These are phyloP conservation scores for Cochlearius cochlearius DNA, from an alignment of 2,113 vertebrate species.

Conservation along the genomic window DNA sequence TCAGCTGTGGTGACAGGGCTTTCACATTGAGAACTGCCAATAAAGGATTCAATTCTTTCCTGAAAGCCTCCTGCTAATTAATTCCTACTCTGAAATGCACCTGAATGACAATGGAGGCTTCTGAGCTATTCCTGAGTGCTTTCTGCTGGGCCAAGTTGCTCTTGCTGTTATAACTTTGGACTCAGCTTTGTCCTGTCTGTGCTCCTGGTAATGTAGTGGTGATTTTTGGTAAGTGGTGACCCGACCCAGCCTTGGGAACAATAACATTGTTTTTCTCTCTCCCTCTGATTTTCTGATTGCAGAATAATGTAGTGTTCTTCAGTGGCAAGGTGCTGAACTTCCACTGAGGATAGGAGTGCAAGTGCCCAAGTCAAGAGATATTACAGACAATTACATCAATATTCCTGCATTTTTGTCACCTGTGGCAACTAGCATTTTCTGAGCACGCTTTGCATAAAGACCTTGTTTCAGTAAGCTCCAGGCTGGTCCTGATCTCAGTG, in stretches of 20 bases:
- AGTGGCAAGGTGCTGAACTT: background rate
- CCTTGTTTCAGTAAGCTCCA: background rate
- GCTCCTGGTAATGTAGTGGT: background rate
- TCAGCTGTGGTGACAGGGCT: background rate
- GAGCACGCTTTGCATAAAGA: background rate
- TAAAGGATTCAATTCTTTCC: background rate
- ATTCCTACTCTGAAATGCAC: background rate
- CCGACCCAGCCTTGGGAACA: background rate
- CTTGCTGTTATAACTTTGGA: background rate
- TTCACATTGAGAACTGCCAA: conserved; percentile 8
- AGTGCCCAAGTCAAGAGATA: background rate
- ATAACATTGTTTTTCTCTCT: background rate
- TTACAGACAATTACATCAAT: background rate
- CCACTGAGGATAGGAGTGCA: background rate
- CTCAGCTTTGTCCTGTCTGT: background rate
- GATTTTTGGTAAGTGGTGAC: background rate
- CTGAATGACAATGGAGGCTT: background rate
- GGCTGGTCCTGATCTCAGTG: background rate
- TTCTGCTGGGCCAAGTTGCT: background rate
- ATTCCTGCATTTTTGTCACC: background rate
- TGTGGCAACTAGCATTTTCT: background rate
- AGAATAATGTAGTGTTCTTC: background rate
- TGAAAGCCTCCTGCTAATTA: conserved; percentile 32
- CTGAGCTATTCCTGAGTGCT: background rate
- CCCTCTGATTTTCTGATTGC: background rate